A percentile compares a stretch with the other conserved stretches of the same genome.
Evolutionary conservation across 92 coral and sea anemone genomes (phyloP).

Genomic region (Epizoanthus ramosus): DNA sequence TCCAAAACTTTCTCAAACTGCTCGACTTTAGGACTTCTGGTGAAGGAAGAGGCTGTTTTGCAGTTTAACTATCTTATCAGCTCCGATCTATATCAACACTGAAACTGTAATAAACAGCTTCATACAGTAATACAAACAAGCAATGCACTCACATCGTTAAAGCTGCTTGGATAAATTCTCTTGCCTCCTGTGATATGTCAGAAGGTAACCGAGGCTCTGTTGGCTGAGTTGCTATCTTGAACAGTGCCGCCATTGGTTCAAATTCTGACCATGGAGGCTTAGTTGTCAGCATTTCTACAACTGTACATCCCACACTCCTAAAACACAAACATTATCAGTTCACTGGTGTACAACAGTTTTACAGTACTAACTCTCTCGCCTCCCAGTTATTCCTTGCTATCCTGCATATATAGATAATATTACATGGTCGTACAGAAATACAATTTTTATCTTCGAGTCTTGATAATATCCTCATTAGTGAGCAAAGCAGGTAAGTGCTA

Average conservation of each 20-base stretch:
- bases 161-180: constrained; percentile 84
- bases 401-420: no score
- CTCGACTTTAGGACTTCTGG: no score
- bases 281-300: constrained; percentile 94
- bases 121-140: neutral
- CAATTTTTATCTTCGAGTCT: no score
- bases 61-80: no score
- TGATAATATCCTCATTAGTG: no score
- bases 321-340: neutral
- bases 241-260: constrained; percentile 99
- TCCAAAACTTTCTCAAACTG: no score
- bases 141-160: constrained; percentile 67
- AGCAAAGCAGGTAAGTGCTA: no score
- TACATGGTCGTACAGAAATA: no score
- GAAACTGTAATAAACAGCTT: neutral
- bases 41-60: no score
- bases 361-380: no score
- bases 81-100: no score
- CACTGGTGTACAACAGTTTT: neutral
- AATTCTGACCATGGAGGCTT: constrained; percentile 98
- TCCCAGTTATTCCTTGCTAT: no score
- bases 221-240: constrained; percentile 94
- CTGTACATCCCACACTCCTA: constrained; percentile 99
- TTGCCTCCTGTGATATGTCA: constrained; percentile 77
- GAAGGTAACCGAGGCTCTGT: constrained; percentile 85